phyloP scores from a whole-genome alignment of 2,113 vertebrate species.

The Gnathonemus longibarbis region DNA sequence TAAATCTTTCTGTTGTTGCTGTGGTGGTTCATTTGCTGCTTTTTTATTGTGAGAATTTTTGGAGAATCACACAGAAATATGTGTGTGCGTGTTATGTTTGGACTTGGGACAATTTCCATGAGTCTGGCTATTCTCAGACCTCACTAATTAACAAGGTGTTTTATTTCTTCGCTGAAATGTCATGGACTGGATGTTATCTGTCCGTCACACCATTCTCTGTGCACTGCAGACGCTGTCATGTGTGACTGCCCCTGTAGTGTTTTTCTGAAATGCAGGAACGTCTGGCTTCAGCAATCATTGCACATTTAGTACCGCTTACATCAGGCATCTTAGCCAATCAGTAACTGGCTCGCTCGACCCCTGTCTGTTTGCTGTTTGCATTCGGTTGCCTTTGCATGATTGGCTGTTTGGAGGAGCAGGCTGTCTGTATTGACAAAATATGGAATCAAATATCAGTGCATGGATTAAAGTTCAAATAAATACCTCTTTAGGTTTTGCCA shows the following conservation, averaged over 20 bases:
- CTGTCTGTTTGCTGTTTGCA: background rate
- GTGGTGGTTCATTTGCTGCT: background rate
- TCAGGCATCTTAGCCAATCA: background rate
- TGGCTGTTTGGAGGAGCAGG: background rate
- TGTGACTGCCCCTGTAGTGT: background rate
- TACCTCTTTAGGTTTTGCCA: background rate
- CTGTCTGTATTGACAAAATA: background rate
- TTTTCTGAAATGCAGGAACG: background rate
- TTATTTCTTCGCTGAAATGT: background rate
- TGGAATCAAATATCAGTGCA: background rate
- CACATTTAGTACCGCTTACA: background rate
- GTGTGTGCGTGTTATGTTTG: background rate
- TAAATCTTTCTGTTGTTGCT: background rate
- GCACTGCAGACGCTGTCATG: background rate
- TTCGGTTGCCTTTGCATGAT: background rate
- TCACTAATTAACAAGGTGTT: background rate
- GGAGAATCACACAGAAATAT: background rate
- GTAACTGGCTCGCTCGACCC: background rate
- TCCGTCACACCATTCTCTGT: background rate
- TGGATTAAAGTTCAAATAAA: background rate
- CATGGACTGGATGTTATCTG: background rate
- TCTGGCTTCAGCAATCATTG: background rate
- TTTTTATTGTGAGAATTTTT: background rate
- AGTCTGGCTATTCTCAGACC: background rate
- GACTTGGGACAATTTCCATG: background rate